Conservation (phyloP, 2,888 invertebrate species). For the Fragum fragum region DNA sequence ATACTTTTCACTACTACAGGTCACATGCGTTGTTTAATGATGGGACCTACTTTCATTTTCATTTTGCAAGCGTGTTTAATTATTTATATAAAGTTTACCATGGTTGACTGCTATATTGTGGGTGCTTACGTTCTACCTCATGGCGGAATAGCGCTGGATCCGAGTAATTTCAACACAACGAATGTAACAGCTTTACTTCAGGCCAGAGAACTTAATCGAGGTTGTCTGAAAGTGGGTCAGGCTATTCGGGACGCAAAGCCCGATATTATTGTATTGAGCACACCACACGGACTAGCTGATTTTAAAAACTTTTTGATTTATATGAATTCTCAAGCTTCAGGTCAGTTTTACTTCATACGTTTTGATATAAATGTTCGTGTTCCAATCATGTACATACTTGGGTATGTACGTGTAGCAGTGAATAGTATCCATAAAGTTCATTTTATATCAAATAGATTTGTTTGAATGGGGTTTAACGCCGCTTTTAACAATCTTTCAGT, state of each 20-base stretch:
- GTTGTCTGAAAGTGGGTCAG: conserved; percentile 66
- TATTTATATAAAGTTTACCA: background rate
- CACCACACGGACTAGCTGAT: conserved; percentile 75
- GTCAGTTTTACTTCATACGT: background rate
- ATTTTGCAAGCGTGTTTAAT: background rate
- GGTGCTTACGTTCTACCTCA: conserved; percentile 74
- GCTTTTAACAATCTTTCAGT: too few species aligned
- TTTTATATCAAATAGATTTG: too few species aligned
- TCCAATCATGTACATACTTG: too few species aligned
- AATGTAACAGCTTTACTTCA: conserved; percentile 68
- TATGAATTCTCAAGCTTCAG: conserved; percentile 62
- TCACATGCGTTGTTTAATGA: background rate
- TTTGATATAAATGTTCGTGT: too few species aligned
- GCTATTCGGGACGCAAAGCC: conserved; percentile 59
- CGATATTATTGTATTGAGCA: conserved; percentile 71
- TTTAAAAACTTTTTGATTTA: conserved; percentile 70
- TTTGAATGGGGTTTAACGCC: too few species aligned
- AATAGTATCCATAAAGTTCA: too few species aligned
- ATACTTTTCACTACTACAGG: background rate
- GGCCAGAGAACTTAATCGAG: conserved; percentile 69
- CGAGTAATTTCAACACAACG: conserved; percentile 71
- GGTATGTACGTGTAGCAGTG: too few species aligned
- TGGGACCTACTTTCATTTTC: conserved; percentile 22
- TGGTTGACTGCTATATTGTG: conserved; percentile 41
- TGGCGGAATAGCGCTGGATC: conserved; percentile 73